A percentile compares a stretch with the other conserved stretches of the same genome.
Conservation (phyloP, 2,888 invertebrate species). For the Parelbella ahira region DNA sequence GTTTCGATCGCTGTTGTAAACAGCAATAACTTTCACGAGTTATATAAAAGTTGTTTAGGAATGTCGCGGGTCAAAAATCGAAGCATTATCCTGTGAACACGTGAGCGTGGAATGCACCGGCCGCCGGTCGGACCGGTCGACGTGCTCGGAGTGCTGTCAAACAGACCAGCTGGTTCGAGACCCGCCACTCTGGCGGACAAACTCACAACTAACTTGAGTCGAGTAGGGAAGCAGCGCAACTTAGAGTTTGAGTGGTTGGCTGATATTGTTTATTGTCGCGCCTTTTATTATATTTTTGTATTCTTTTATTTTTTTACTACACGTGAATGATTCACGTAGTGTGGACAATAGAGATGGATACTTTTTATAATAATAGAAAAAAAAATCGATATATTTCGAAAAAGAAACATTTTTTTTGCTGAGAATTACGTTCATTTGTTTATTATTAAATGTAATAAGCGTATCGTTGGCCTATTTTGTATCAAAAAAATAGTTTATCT, state of each 20-base stretch:
- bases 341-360: too few relatives aligned
- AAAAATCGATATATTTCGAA: too few relatives aligned
- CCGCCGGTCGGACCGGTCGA: constrained; percentile 50
- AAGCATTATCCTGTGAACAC: constrained; percentile 51
- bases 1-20: constrained; percentile 29
- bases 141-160: constrained; percentile 56
- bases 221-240: constrained; percentile 42
- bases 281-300: too few relatives aligned
- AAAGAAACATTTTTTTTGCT: too few relatives aligned
- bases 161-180: constrained; percentile 63
- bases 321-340: too few relatives aligned
- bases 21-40: constrained; percentile 45
- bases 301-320: too few relatives aligned
- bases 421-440: too few relatives aligned
- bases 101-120: constrained; percentile 53
- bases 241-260: constrained; percentile 22
- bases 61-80: constrained; percentile 54
- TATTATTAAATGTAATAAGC: too few relatives aligned
- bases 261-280: too few relatives aligned
- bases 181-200: constrained; percentile 67
- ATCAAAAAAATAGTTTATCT: too few relatives aligned
- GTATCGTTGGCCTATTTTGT: too few relatives aligned
- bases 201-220: constrained; percentile 60
- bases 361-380: too few relatives aligned
- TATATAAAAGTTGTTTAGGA: constrained; percentile 49